phyloP scores from a whole-genome alignment of 2,797 vertebrate genomes.

The Ficedula albicollis region DNA sequence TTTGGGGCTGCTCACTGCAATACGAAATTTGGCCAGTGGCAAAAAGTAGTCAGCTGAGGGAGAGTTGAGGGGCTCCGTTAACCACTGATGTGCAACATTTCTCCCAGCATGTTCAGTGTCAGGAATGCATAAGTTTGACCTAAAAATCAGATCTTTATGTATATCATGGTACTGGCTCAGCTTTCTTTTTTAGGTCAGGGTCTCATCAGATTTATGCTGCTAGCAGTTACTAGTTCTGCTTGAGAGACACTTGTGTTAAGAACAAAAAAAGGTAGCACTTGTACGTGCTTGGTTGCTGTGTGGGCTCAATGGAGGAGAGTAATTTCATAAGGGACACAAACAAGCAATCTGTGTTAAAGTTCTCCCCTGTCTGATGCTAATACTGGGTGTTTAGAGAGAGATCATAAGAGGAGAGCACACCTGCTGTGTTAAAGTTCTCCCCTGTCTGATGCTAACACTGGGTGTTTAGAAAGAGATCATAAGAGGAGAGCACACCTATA shows the following conservation, averaged over 20 bases:
- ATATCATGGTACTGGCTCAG: fast-evolving
- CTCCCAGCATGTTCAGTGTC: neutral
- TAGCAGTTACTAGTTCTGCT: neutral
- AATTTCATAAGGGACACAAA: neutral
- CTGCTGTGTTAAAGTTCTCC: neutral
- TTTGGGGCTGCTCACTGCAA: neutral
- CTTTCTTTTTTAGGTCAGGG: neutral
- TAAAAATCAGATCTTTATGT: neutral
- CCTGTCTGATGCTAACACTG: fast-evolving
- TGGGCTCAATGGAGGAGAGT: neutral
- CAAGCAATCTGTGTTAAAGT: neutral
- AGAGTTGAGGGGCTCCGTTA: neutral
- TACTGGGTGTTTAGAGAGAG: neutral
- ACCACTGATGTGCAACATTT: neutral
- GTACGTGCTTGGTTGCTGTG: neutral
- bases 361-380: neutral
- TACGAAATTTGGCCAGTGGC: neutral
- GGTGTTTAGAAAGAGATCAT: neutral
- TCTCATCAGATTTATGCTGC: neutral
- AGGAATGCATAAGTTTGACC: neutral
- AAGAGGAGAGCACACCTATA: neutral
- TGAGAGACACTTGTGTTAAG: neutral
- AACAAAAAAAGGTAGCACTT: neutral
- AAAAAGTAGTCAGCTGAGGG: neutral
- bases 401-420: too few species aligned